These are phyloP conservation scores for Eupithecia subumbrata DNA, from an alignment of 2,888 invertebrate genomes.

Conservation along the genomic window DNA sequence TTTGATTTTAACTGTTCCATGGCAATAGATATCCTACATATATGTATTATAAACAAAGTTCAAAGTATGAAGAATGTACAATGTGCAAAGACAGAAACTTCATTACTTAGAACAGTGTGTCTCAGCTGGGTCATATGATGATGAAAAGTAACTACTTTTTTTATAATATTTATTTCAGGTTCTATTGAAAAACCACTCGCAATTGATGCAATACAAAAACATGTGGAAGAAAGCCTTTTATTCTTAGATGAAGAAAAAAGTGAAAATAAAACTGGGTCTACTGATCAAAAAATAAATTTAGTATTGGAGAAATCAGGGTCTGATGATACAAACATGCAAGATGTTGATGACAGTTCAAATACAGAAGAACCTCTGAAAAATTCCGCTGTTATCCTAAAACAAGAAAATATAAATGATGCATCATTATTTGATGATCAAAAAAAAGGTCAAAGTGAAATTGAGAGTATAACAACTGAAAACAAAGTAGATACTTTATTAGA, in stretches of 20 bases:
- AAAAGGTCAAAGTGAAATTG: background rate
- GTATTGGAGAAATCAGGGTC: background rate
- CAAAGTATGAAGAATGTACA: too few species aligned
- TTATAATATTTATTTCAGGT: background rate
- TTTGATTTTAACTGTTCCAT: too few species aligned
- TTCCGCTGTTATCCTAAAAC: background rate
- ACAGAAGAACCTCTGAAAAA: background rate
- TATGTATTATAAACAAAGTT: too few species aligned
- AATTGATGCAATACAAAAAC: constrained; percentile 29
- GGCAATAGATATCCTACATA: too few species aligned
- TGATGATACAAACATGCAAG: background rate
- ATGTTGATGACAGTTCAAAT: background rate
- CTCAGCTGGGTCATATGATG: background rate
- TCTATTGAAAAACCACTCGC: background rate
- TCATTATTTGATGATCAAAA: background rate
- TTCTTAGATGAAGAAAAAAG: constrained; percentile 23
- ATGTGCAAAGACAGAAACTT: background rate
- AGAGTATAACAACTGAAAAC: background rate
- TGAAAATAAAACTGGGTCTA: background rate
- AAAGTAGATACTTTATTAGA: background rate
- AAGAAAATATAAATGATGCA: background rate
- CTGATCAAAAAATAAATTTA: background rate
- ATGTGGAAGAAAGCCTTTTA: constrained; percentile 26
- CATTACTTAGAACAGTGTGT: background rate
- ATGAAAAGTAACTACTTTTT: background rate